A percentile compares a stretch with the other conserved stretches of the same genome.
Evolutionary conservation across 1,140 invertebrate species (phyloP).

Genomic region (Diploscapter pachys): DNA sequence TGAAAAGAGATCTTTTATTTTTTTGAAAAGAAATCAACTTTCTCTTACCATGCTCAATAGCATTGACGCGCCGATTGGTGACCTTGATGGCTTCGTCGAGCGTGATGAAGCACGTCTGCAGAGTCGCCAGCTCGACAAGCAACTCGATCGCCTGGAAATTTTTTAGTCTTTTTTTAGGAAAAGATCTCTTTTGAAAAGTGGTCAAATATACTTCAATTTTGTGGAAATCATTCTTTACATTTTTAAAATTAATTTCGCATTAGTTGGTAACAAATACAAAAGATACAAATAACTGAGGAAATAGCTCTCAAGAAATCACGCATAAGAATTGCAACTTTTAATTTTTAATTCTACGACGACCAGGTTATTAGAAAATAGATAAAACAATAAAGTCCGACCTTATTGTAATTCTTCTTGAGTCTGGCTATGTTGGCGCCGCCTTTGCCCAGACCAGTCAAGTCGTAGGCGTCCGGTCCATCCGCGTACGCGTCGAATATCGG

Average conservation of each 20-base stretch:
- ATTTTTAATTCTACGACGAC: no score
- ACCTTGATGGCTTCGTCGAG: constrained; percentile 95
- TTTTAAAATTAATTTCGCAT: no score
- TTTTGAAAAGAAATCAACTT: constrained; percentile 15
- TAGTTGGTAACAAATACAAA: no score
- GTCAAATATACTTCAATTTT: no score
- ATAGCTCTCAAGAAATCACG: no score
- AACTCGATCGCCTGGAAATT: constrained; percentile 73
- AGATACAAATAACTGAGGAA: no score
- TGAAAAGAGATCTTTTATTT: constrained; percentile 60
- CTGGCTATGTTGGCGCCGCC: constrained; percentile 90
- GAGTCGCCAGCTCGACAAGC: constrained; percentile 85
- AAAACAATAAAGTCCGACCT: constrained; percentile 44
- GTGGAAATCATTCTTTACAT: no score
- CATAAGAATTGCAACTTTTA: no score
- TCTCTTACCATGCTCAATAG: constrained; percentile 88
- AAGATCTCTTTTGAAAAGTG: no score
- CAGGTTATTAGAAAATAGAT: background rate
- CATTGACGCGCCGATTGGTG: constrained; percentile 96
- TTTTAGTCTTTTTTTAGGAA: no score
- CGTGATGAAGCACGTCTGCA: constrained; percentile 94
- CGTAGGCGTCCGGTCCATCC: constrained; percentile 85
- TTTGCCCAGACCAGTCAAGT: constrained; percentile 83
- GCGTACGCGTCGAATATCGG: constrained; percentile 93
- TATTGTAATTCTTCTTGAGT: constrained; percentile 90